Evolutionary conservation across 2,113 vertebrate species (phyloP).

Genomic region (Antigone vipio): DNA sequence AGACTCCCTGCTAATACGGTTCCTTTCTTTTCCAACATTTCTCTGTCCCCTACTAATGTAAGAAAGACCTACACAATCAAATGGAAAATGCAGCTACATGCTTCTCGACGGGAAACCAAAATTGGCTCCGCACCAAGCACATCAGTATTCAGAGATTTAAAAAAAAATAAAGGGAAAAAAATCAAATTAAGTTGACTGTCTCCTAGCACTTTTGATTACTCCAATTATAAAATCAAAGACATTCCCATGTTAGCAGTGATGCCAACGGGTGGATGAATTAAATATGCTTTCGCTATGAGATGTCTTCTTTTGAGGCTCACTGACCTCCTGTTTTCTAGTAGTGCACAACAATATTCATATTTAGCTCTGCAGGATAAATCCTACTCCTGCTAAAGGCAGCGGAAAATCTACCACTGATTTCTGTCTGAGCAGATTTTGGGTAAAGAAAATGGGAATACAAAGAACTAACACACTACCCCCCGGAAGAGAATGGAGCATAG

Average conservation of each 20-base stretch:
- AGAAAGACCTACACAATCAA: neutral
- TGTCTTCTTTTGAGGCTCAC: neutral
- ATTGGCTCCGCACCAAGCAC: neutral
- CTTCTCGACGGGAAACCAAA: neutral
- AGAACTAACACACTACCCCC: neutral
- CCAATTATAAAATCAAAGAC: conserved; percentile 19
- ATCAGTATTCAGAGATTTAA: neutral
- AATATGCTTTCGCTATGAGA: neutral
- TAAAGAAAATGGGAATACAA: neutral
- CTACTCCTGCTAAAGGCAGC: neutral
- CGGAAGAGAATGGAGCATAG: neutral
- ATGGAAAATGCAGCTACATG: neutral
- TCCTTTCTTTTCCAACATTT: neutral
- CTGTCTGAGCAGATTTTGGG: neutral
- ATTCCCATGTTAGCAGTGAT: neutral
- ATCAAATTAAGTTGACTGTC: neutral
- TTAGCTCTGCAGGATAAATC: neutral
- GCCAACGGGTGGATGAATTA: neutral
- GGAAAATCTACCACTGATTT: neutral
- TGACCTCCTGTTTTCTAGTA: neutral
- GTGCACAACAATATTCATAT: neutral
- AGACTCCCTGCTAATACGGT: neutral
- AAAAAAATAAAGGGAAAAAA: fast-evolving
- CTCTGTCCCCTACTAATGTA: neutral
- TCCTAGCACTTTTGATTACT: neutral